Percentiles rank a stretch among this genome's conserved stretches.
Evolutionary conservation across 1,140 invertebrate genomes (phyloP).

Genomic region (Ditylenchus dipsaci): DNA sequence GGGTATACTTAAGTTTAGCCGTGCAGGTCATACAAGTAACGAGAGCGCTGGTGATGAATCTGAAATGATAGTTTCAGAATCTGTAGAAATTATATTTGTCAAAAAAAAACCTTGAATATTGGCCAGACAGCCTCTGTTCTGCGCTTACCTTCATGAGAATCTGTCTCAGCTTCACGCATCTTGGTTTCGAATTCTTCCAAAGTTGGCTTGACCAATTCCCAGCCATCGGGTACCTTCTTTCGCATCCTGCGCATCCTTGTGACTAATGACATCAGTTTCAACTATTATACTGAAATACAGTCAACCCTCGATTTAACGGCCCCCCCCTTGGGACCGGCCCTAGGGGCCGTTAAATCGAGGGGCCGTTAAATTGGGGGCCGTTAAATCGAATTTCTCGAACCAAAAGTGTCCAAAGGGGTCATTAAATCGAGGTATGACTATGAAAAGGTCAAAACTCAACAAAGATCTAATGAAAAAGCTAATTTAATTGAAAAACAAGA

Average conservation of each 20-base stretch:
- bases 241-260: slow-evolving; percentile 48
- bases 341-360: too few species aligned
- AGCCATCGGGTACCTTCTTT: slow-evolving; percentile 89
- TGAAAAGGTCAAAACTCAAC: too few species aligned
- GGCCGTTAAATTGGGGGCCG: too few species aligned
- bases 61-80: slow-evolving; percentile 58
- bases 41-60: slow-evolving; percentile 95
- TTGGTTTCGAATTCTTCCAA: slow-evolving; percentile 94
- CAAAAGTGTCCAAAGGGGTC: too few species aligned
- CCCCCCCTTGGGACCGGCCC: too few species aligned
- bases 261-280: slow-evolving; percentile 42
- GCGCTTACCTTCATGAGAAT: slow-evolving; percentile 96
- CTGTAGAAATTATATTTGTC: background rate
- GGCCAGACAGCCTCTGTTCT: slow-evolving; percentile 98
- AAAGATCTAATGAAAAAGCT: too few species aligned
- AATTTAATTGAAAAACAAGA: too few species aligned
- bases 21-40: slow-evolving; percentile 95
- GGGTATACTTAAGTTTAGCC: too few species aligned
- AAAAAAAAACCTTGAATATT: slow-evolving; percentile 71
- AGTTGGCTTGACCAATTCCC: slow-evolving; percentile 97
- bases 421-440: too few species aligned
- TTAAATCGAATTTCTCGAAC: too few species aligned
- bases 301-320: too few species aligned
- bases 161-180: slow-evolving; percentile 97
- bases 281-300: too few species aligned